Percentiles rank a stretch among this genome's conserved stretches.
These are phyloP conservation scores for Celastrina argiolus DNA, from an alignment of 2,888 invertebrate species.

Conservation along the genomic window DNA sequence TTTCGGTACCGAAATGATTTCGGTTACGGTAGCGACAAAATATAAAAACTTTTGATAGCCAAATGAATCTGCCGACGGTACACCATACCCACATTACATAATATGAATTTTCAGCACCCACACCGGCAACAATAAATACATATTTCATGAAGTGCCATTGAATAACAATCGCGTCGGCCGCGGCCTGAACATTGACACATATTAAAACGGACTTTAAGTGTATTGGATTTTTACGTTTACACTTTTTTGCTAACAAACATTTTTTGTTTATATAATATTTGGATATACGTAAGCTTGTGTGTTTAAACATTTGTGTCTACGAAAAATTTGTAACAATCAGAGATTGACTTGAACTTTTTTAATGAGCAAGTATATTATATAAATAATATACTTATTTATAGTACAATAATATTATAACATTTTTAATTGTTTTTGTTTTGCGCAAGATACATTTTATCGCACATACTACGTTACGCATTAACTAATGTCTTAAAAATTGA, in stretches of 20 bases:
- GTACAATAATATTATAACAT: no score
- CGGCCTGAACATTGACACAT: constrained; percentile 47
- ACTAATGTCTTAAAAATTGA: no score
- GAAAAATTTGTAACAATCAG: no score
- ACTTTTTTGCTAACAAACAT: constrained; percentile 9
- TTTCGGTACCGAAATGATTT: no score
- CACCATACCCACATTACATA: constrained; percentile 37
- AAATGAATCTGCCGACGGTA: constrained; percentile 16
- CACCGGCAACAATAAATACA: constrained; percentile 54
- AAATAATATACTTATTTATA: no score
- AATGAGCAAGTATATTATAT: no score
- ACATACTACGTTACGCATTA: no score
- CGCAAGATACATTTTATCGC: no score
- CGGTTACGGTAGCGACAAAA: no score
- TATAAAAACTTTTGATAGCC: neutral
- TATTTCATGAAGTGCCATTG: constrained; percentile 68
- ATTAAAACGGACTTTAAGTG: constrained; percentile 51
- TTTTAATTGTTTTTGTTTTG: neutral
- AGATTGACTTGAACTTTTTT: no score
- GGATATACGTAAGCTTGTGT: no score
- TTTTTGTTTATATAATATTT: neutral
- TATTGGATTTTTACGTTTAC: constrained; percentile 39
- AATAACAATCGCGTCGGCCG: constrained; percentile 53
- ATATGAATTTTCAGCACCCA: constrained; percentile 45
- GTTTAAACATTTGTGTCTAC: no score